phyloP scores from a whole-genome alignment of 2,888 invertebrate genomes.

The Arctia plantaginis region DNA sequence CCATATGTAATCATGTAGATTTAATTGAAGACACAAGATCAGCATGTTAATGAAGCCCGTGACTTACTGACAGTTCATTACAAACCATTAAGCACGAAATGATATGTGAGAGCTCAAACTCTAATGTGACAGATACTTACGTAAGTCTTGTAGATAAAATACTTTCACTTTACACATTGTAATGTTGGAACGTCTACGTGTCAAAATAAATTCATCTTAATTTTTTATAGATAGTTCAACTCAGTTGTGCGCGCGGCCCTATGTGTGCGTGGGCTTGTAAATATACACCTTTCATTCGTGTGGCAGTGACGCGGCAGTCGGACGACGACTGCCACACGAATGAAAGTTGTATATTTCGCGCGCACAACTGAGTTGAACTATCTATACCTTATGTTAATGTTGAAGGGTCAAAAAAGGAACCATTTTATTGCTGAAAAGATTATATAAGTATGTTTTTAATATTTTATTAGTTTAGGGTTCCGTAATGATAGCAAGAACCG shows the following conservation, averaged over 20 bases:
- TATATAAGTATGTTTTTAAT: background rate
- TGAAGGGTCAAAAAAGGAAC: background rate
- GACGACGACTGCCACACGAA: too few relatives aligned
- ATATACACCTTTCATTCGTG: too few relatives aligned
- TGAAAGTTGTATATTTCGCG: too few relatives aligned
- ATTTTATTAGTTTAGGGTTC: too few relatives aligned
- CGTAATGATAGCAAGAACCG: too few relatives aligned
- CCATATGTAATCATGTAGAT: background rate
- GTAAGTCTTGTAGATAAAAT: background rate
- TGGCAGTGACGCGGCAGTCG: too few relatives aligned
- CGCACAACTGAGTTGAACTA: too few relatives aligned
- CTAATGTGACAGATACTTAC: background rate
- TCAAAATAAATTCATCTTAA: background rate
- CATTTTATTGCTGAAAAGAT: background rate
- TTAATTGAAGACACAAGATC: background rate
- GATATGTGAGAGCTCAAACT: constrained; percentile 11
- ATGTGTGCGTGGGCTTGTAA: too few relatives aligned
- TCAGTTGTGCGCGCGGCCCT: too few relatives aligned
- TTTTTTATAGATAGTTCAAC: too few relatives aligned
- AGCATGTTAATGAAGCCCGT: background rate
- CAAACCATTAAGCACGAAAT: constrained; percentile 17
- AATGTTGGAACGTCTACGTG: background rate
- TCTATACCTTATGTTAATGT: background rate
- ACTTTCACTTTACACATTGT: background rate
- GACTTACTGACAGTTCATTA: constrained; percentile 12